phyloP scores from a whole-genome alignment of 64 coral and sea anemone genomes.

The Anthopleura sola region DNA sequence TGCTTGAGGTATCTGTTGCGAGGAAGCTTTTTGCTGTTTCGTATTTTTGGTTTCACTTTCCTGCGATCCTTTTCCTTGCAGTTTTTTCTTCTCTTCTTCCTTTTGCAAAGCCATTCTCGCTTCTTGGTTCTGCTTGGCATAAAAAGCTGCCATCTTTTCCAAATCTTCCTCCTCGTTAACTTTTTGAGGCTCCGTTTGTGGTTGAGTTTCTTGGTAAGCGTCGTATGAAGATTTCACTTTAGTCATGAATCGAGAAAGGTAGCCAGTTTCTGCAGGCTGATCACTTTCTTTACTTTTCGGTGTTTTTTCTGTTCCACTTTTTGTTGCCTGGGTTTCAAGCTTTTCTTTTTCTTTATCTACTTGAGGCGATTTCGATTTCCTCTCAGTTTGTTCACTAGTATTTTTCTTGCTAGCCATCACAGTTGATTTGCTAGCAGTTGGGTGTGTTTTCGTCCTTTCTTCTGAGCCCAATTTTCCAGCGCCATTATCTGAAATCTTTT shows the following conservation, averaged over 20 bases:
- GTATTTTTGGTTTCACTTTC: background rate
- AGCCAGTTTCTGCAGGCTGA: background rate
- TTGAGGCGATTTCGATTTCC: too few relatives aligned
- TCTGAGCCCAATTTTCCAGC: background rate
- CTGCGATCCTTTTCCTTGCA: background rate
- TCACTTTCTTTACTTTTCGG: background rate
- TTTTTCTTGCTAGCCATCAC: background rate
- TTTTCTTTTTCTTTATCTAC: background rate
- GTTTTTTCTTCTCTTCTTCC: background rate
- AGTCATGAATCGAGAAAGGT: background rate
- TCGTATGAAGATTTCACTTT: background rate
- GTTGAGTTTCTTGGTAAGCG: background rate
- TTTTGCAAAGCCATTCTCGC: conserved; percentile 6
- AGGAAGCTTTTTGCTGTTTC: background rate
- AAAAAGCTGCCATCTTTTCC: background rate
- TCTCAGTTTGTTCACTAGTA: background rate
- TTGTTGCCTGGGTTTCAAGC: background rate
- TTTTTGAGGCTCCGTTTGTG: background rate
- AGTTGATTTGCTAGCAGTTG: background rate
- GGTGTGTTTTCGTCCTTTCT: background rate
- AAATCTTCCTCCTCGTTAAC: background rate
- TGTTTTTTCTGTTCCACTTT: background rate
- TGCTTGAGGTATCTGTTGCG: background rate
- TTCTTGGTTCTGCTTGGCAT: conserved; percentile 3
- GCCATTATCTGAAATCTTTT: background rate